Evolutionary conservation across 2,888 invertebrate genomes (phyloP), one percentile per base, ranked within the genome.

Genomic region (Platerodrilus igneus): DNA sequence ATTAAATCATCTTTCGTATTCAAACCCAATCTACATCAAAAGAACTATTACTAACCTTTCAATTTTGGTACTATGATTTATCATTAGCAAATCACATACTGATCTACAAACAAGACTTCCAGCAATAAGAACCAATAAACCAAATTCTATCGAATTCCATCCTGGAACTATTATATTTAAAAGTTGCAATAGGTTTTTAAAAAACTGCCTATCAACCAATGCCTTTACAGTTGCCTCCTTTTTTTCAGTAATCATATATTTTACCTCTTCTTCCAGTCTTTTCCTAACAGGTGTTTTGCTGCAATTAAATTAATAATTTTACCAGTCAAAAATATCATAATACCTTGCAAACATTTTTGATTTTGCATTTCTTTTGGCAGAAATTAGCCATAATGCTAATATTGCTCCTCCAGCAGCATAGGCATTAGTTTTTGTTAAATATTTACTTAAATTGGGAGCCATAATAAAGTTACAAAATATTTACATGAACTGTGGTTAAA

Each of bases 31-130:
- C n/a, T n/a, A n/a, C n/a, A n/a, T n/a, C n/a, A n/a, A n/a, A n/a
- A n/a, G n/a, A n/a, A n/a, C 4, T 20, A 34, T 19, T 21, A 25
- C 28, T 70, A 65, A 84, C 87, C 88, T 90, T 75, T 97, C 97
- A 55, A 97, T 82, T 37, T 86, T 76, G 2, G 97, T 97, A 7
- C 90, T 88, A 64, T 88, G 91, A 60, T 90, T 86, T 54, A 99
- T 99, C 74, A 97, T 83, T 94, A 95, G 99, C 34, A 99, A 77
- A 69, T 99, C 99, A 61, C 95, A 95, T 52, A 93, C 77, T 0
- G 97, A 95, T 52, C 96, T 76, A 2, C 88, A 82, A 13, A 95
- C 76, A 23, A 99, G 73, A 3, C 92, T 81, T 3, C 72, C 62
- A 1, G 95, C 96, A 4, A 92, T 81, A 14, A 90, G 64, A 7